Evolutionary conservation across 2,797 vertebrate genomes (phyloP), one percentile per base, ranked within the genome.

Genomic region (Mallotus villosus): DNA sequence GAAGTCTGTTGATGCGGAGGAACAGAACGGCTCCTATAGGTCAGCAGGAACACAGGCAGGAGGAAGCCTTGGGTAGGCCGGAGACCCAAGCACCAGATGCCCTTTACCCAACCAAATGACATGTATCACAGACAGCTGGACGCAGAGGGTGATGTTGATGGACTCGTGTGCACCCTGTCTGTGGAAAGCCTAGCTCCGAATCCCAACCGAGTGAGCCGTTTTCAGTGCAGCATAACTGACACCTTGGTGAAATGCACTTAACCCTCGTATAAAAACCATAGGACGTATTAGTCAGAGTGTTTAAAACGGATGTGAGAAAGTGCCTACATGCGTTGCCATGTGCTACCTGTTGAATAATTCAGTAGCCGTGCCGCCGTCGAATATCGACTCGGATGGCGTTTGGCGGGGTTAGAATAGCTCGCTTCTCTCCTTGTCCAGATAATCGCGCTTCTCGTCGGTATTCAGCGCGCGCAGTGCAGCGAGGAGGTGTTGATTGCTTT

Each of bases 21-120:
- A 78, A 75, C 71, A 78, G 78, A 82, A 81, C 25, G 37, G 74
- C 62, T 71, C 21, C 21, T 49, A 86, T 89, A 88, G 88, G 85
- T 88, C 85, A 83, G 72, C 55, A 72, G 71, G 64, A 77, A 72
- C 76, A 75, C 4, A 46, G 51, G 63, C 21, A 55, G 65, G 17
- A 25, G 59, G 70, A 69, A 73, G 74, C 51, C 17, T 67, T 73
- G 78, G 73, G 74, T 37, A 65, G 68, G 72, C 34, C 63, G 27
- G 19, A 71, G 67, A 81, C 82, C 63, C 73, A 58, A 83, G 81
- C 78, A 75, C 32, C 71, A 79, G 75, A 85, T 81, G 83, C 72
- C 83, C 81, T 89, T 88, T 86, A 41, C 74, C 27, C 27, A 72
- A 70, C 68, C 59, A 75, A 79, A 74, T 60, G 60, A 78, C 77